phyloP scores from a whole-genome alignment of 2,888 invertebrate genomes.

The Physocephala rufipes region DNA sequence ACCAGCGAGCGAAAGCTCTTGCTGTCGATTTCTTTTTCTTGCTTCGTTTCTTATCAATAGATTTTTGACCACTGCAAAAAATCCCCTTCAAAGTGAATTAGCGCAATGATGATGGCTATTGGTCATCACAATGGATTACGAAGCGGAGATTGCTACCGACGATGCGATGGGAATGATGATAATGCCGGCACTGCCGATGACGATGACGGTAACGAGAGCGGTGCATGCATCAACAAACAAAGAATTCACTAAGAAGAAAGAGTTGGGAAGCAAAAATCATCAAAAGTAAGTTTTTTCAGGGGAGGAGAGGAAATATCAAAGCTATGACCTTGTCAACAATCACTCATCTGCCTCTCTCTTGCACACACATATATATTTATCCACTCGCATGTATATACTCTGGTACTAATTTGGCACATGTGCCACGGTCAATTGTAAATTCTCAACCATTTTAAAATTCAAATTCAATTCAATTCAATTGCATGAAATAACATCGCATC shows the following conservation, averaged over 20 bases:
- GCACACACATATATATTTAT: slow-evolving; percentile 4
- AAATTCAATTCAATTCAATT: slow-evolving; percentile 22
- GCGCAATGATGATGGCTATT: slow-evolving; percentile 4
- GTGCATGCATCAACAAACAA: slow-evolving; percentile 17
- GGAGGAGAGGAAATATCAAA: slow-evolving; percentile 1
- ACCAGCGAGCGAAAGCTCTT: too few species aligned
- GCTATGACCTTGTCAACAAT: not conserved
- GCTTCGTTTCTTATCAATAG: slow-evolving; percentile 1
- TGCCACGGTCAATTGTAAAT: slow-evolving; percentile 32
- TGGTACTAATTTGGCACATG: slow-evolving; percentile 37
- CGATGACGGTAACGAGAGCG: not conserved
- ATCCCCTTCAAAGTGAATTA: slow-evolving; percentile 40
- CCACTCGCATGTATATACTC: too few species aligned
- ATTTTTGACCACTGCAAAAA: slow-evolving; percentile 30
- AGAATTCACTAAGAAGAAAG: slow-evolving; percentile 36
- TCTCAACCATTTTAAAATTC: slow-evolving; percentile 6
- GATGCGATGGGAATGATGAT: not conserved
- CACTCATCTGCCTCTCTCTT: slow-evolving; percentile 12
- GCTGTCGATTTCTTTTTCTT: not conserved
- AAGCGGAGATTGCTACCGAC: too few species aligned
- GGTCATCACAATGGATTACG: not conserved
- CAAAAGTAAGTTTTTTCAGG: not conserved
- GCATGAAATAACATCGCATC: slow-evolving; percentile 27
- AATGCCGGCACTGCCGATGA: not conserved
- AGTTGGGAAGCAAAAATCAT: slow-evolving; percentile 13